Conservation (phyloP, 1,140 invertebrate genomes). For the Vanessa atalanta region DNA sequence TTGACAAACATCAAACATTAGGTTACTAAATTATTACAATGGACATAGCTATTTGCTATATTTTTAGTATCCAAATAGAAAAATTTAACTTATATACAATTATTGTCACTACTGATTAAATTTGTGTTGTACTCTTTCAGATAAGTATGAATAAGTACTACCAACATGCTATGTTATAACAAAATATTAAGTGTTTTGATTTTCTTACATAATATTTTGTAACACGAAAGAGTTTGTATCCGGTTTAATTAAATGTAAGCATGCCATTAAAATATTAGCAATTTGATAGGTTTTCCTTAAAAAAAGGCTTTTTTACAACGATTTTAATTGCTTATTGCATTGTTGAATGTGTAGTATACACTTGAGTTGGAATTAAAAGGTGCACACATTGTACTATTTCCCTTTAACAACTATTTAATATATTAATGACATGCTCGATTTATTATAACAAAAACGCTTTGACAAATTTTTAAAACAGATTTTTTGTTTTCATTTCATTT, state of each 20-base stretch:
- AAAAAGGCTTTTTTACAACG: no score
- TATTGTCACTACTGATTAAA: slow-evolving; percentile 64
- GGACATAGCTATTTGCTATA: slow-evolving; percentile 18
- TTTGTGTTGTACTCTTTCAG: slow-evolving; percentile 11
- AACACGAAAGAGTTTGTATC: neutral
- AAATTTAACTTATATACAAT: slow-evolving; percentile 48
- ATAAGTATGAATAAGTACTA: slow-evolving; percentile 8
- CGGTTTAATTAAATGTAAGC: neutral
- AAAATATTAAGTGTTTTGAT: neutral
- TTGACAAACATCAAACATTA: slow-evolving; percentile 11
- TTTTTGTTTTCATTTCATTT: neutral
- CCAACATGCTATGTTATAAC: slow-evolving; percentile 3
- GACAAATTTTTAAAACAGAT: no score
- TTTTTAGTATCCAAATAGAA: slow-evolving; percentile 41
- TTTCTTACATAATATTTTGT: neutral
- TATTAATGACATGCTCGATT: no score
- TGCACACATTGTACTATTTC: no score
- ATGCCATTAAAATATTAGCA: neutral
- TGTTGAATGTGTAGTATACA: no score
- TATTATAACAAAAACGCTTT: no score
- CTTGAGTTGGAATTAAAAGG: no score
- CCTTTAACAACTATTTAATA: no score
- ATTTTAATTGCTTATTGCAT: no score
- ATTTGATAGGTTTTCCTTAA: neutral
- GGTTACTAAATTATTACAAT: slow-evolving; percentile 30